Conservation (phyloP, 2,797 vertebrate genomes). For the Platalea minor region DNA sequence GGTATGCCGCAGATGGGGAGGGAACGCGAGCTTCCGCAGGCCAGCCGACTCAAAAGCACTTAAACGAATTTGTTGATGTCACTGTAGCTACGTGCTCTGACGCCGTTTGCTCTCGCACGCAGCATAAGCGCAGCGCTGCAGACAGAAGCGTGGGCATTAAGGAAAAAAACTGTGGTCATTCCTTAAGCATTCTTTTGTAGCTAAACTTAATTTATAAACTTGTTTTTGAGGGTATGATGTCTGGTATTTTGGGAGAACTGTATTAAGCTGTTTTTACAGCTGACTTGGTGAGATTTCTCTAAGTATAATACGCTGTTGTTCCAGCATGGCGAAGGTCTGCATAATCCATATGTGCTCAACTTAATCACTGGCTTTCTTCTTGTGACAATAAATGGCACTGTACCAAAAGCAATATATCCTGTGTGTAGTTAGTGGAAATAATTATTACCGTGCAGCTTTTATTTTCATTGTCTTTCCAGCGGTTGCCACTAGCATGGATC, state of each 20-base stretch:
- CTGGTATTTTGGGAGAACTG: constrained; percentile 6
- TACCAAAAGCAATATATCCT: constrained; percentile 52
- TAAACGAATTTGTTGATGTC: not conserved
- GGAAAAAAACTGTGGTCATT: not conserved
- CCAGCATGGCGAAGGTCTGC: constrained; percentile 48
- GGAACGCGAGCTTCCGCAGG: not conserved
- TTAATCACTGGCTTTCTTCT: constrained; percentile 53
- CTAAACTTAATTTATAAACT: not conserved
- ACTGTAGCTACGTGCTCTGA: not conserved
- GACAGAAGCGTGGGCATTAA: not conserved
- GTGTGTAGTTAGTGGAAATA: constrained; percentile 47
- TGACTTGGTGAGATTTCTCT: constrained; percentile 28
- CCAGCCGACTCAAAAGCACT: not conserved
- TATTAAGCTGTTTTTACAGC: constrained; percentile 38
- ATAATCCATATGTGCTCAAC: constrained; percentile 28
- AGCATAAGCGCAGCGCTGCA: not conserved
- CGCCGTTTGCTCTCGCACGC: not conserved
- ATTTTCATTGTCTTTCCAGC: constrained; percentile 17
- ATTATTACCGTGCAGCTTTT: constrained; percentile 39
- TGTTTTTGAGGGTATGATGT: not conserved
- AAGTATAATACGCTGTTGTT: not conserved
- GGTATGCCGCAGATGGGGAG: not conserved
- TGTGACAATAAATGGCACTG: constrained; percentile 50
- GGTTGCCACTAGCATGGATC: not conserved
- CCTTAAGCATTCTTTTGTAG: not conserved